phyloP scores from a whole-genome alignment of 64 coral and sea anemone genomes.

The Trachythela sp. region DNA sequence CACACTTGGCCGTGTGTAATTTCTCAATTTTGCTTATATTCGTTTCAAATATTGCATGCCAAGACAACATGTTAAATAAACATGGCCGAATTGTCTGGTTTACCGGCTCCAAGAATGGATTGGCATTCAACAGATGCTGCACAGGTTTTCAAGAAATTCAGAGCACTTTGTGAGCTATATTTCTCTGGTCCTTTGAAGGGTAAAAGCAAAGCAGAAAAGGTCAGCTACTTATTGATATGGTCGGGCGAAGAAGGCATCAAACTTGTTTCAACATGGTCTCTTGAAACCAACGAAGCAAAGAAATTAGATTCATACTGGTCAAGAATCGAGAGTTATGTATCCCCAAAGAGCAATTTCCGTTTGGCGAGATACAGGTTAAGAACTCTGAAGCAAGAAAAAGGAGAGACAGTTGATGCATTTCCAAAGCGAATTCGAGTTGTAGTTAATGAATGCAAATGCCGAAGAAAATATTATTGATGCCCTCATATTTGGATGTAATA shows the following conservation, averaged over 20 bases:
- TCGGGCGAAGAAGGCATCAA: constrained; percentile 41
- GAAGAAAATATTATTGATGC: constrained; percentile 50
- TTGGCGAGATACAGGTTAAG: constrained; percentile 47
- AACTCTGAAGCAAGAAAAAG: constrained; percentile 30
- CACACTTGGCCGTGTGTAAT: neutral
- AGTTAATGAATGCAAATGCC: constrained; percentile 16
- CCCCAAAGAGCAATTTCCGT: constrained; percentile 51
- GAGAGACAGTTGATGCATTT: constrained; percentile 45
- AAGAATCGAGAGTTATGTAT: constrained; percentile 42
- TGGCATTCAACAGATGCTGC: constrained; percentile 50
- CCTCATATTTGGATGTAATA: constrained; percentile 24
- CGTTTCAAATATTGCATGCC: neutral
- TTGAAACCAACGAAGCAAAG: constrained; percentile 28
- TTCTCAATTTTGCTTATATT: neutral
- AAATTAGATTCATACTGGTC: constrained; percentile 51
- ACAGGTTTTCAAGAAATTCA: constrained; percentile 55
- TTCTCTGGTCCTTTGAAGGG: constrained; percentile 40
- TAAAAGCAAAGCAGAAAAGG: constrained; percentile 36
- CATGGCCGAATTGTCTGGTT: constrained; percentile 45
- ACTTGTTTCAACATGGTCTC: constrained; percentile 53
- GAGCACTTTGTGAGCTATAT: constrained; percentile 43
- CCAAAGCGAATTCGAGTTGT: constrained; percentile 46
- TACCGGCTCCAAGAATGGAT: constrained; percentile 41
- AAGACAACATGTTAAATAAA: constrained; percentile 4
- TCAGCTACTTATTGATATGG: constrained; percentile 49